Conservation (phyloP, 2,113 vertebrate genomes). For the Otus sunia region DNA sequence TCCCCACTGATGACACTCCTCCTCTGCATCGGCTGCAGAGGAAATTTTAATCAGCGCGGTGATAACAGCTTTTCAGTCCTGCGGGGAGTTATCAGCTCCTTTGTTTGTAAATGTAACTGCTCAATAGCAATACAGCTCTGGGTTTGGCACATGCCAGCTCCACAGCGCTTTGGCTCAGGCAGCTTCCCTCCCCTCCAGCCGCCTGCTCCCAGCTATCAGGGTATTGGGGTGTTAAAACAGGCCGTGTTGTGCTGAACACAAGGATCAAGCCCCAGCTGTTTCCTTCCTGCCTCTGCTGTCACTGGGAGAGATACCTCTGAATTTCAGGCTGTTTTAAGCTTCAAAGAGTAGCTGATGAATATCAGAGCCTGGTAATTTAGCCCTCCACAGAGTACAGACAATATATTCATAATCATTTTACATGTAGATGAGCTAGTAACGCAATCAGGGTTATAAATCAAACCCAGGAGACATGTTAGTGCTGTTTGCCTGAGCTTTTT, state of each 20-base stretch:
- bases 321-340: neutral
- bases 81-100: slow-evolving; percentile 23
- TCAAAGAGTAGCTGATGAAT: neutral
- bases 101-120: slow-evolving; percentile 31
- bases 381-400: neutral
- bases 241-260: neutral
- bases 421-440: slow-evolving; percentile 20
- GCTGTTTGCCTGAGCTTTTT: neutral
- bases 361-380: slow-evolving; percentile 9
- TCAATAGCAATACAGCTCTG: neutral
- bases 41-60: neutral
- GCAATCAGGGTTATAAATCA: slow-evolving; percentile 26
- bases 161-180: neutral
- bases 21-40: neutral
- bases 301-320: neutral
- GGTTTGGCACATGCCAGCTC: neutral
- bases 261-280: neutral
- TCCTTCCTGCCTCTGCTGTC: neutral
- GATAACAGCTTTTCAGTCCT: neutral
- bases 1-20: neutral
- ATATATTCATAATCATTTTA: slow-evolving; percentile 30
- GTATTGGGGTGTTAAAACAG: neutral
- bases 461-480: slow-evolving; percentile 11
- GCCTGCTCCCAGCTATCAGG: accelerated
- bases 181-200: neutral